phyloP scores from a whole-genome alignment of 1,140 invertebrate species.

The Elysia chlorotica region DNA sequence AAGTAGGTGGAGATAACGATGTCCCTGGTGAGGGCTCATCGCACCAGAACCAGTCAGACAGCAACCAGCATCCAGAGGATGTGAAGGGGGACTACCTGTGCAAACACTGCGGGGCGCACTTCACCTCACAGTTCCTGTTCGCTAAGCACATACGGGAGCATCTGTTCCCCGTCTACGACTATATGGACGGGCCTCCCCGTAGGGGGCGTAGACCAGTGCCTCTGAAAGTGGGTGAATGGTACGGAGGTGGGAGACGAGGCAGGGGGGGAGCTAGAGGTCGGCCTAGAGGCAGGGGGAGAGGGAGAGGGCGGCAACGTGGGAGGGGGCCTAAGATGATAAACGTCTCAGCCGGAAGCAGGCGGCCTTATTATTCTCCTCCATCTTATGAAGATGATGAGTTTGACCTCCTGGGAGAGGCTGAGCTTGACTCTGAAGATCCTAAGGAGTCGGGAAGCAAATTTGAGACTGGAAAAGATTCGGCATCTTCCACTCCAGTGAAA shows the following conservation, averaged over 20 bases:
- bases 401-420: too few relatives aligned
- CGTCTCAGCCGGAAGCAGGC: conserved; percentile 9
- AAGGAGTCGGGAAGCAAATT: not conserved
- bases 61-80: conserved; percentile 12
- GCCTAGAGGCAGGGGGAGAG: conserved; percentile 22
- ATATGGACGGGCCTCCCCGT: conserved; percentile 22
- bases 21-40: too few relatives aligned
- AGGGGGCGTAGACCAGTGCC: not conserved
- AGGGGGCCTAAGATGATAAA: not conserved
- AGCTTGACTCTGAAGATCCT: not conserved
- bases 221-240: conserved; percentile 3
- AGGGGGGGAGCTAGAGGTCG: conserved; percentile 19
- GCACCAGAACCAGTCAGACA: too few relatives aligned
- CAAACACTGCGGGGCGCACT: conserved; percentile 33
- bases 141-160: conserved; percentile 44
- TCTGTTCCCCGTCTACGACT: conserved; percentile 29
- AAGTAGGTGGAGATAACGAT: too few relatives aligned
- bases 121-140: conserved; percentile 33
- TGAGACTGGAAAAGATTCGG: not conserved
- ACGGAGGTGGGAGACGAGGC: not conserved
- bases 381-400: conserved; percentile 3
- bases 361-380: conserved; percentile 1
- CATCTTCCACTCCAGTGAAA: not conserved
- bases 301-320: conserved; percentile 20
- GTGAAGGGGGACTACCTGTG: conserved; percentile 28